Evolutionary conservation across 2,888 invertebrate species (phyloP), one percentile per base, ranked within the genome.

Genomic region (Philhelius pedissequus): DNA sequence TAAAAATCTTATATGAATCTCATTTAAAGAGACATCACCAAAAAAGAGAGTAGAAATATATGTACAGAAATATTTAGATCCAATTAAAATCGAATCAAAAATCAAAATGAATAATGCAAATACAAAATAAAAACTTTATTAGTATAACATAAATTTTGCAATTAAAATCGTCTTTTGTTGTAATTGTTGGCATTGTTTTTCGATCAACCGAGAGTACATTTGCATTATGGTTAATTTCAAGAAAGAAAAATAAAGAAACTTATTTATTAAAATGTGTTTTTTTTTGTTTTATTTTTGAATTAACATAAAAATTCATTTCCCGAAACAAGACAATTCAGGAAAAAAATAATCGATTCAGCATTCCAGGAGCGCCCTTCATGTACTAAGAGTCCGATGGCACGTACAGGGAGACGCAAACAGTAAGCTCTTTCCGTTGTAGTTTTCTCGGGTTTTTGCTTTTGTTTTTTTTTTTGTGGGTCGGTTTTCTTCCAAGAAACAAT

Each of bases 301-400:
- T 66, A 68, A 66, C 71, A 80, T 27, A 60, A 64, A 76, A 68
- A 76, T 71, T 71, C 22, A 71, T 68, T 80, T 69, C 80, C 84
- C 54, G 80, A 84, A 70, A 62, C 22, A 79, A 64, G 60, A 71
- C 62, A 84, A 68, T 75, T 75, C 76, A 75, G 80, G 80, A 80
- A 71, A 68, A 86, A 70, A 79, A 79, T 73, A 76, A 83, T 86
- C 86, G 86, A 87, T 87, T 86, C 87, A 87, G 87, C 87, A 87
- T 87, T 88, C 87, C 88, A 87, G 86, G 83, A 75, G 73, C 75
- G 71, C 66, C 79, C 84, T 76, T 66, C 60, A 38, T 79, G 64
- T 78, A 74, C 74, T 62, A 78, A 25, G 71, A 68, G 60, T 76
- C 68, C 66, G 66, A 60, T 71, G 70, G 80, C 79, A 80, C 84